phyloP scores from a whole-genome alignment of 2,113 vertebrate species.

The Pomatostomus ruficeps region DNA sequence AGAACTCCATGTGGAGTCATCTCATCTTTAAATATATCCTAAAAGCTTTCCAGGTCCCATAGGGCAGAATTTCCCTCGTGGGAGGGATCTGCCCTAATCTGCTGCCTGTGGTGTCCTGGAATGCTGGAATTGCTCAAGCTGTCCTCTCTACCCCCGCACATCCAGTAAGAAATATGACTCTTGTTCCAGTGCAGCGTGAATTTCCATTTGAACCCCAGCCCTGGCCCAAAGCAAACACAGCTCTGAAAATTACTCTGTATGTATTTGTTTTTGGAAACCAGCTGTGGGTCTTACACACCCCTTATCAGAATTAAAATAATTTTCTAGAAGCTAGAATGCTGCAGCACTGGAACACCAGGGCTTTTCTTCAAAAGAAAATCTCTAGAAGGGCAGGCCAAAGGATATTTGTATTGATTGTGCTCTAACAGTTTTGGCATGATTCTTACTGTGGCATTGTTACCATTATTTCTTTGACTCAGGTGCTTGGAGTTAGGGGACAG shows the following conservation, averaged over 20 bases:
- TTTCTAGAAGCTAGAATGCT: background rate
- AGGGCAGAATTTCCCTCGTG: background rate
- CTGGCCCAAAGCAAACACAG: slow-evolving; percentile 10
- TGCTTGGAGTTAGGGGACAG: background rate
- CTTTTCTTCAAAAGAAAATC: background rate
- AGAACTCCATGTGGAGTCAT: background rate
- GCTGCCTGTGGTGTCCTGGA: background rate
- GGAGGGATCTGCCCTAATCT: background rate
- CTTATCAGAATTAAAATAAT: background rate
- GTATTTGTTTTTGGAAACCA: background rate
- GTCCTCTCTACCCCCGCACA: background rate
- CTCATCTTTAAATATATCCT: background rate
- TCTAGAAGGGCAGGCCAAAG: background rate
- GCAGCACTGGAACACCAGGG: background rate
- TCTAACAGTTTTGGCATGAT: background rate
- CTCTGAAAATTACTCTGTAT: background rate
- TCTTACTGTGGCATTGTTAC: background rate
- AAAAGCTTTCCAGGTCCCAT: background rate
- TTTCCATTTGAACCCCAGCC: background rate
- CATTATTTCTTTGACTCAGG: background rate
- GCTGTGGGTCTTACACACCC: background rate
- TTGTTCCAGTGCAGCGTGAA: background rate
- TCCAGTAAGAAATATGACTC: background rate
- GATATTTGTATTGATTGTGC: background rate
- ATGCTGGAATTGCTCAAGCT: background rate